Evolutionary conservation across 2,113 vertebrate genomes (phyloP), one percentile per base, ranked within the genome.

Genomic region (Corapipo altera): DNA sequence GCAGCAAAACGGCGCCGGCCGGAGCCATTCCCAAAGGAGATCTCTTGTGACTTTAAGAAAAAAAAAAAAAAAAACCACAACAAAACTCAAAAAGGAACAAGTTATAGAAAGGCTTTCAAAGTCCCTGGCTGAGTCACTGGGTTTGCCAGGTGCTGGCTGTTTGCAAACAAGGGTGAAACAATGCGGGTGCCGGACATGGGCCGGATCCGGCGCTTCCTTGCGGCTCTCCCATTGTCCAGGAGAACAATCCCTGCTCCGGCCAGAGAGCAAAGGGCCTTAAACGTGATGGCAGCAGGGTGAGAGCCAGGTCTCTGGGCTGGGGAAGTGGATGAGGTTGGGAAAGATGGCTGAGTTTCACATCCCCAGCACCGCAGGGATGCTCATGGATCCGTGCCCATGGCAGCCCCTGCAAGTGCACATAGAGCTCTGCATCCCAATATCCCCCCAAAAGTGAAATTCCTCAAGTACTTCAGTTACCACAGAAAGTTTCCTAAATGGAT

Each of bases 211-310:
- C 4, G 26, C 93, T 96, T 96, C 93, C 95, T 93, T 28, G 3
- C 8, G 0, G 90, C 88, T 81, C 58, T 75, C 41, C 90, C 94
- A 97, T 95, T 97, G 95, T 97, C 85, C 22, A 0, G 33, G 71
- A 96, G 95, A 97, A 97, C 96, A 96, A 97, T 97, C 66, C 92
- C 74, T 1, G 32, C 76, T 77, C 84, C 2, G 4, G 69, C 43
- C 0, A 0, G 58, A 79, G 89, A 91, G 58, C 77, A 12, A 52
- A 91, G 90, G 90, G 79, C 62, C 28, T 23, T 20, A 0, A 0
- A 8, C 11, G 3, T 1, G 18, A 30, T 8, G 70, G 77, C 18
- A 2, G 41, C 24, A 2, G 69, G 67, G 28, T 14, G 81, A 22
- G 41, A 89, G 37, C 65, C 5, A 2, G 27, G 5, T 13, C 67